These are phyloP conservation scores for Idris sp. DNA, from an alignment of 1,140 invertebrate genomes.

Conservation along the genomic window DNA sequence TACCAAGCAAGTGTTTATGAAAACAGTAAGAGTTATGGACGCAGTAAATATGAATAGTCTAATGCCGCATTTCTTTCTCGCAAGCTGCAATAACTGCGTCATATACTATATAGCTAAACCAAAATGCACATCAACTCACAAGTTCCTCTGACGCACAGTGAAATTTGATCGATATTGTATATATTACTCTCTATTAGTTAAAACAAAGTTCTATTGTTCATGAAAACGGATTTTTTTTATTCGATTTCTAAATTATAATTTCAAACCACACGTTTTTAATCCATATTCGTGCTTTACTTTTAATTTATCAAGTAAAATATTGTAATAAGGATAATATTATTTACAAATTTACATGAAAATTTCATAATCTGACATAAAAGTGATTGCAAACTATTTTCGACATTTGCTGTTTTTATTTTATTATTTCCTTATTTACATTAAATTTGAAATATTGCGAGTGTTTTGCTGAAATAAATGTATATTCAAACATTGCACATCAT, in stretches of 20 bases:
- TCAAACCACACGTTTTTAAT: not conserved
- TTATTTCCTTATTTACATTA: too few species aligned
- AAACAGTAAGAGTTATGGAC: not conserved
- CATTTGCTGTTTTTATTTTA: not conserved
- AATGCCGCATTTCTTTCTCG: conserved; percentile 21
- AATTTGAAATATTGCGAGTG: not conserved
- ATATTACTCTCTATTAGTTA: conserved; percentile 5
- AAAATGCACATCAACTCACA: too few species aligned
- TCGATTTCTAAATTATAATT: too few species aligned
- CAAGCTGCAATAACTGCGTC: conserved; percentile 25
- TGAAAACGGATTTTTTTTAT: too few species aligned
- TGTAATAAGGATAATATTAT: too few species aligned
- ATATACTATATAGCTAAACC: conserved; percentile 5
- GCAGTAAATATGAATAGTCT: conserved; percentile 8
- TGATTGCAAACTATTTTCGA: not conserved
- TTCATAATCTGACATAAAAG: not conserved
- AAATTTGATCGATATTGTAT: conserved; percentile 29
- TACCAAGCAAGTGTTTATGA: conserved; percentile 9
- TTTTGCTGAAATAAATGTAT: not conserved
- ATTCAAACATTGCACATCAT: not conserved
- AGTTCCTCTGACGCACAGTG: conserved; percentile 29
- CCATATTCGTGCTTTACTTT: too few species aligned
- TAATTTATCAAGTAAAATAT: too few species aligned
- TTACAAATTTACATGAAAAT: too few species aligned
- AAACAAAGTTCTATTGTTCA: too few species aligned